phyloP scores from a whole-genome alignment of 1,140 invertebrate species.

The Protaetia brevitarsis region DNA sequence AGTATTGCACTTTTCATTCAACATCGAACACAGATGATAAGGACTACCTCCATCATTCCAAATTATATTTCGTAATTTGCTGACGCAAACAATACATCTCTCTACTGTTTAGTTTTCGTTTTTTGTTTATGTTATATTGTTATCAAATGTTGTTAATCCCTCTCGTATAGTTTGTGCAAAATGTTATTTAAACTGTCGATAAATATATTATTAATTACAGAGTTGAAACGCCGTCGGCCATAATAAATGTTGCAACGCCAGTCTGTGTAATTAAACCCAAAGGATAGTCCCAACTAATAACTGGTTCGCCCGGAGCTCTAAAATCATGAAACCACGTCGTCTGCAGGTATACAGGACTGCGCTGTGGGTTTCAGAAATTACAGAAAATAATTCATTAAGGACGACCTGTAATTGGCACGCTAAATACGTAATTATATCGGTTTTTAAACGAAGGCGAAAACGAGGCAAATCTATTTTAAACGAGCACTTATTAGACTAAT shows the following conservation, averaged over 20 bases:
- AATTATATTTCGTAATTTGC: no score
- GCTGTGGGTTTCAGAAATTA: background rate
- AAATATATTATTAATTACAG: slow-evolving; percentile 19
- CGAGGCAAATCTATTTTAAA: background rate
- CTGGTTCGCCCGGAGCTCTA: background rate
- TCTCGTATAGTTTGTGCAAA: no score
- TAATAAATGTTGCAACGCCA: slow-evolving; percentile 11
- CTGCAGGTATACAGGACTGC: background rate
- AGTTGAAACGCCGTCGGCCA: background rate
- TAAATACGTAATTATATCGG: background rate
- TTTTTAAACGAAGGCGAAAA: background rate
- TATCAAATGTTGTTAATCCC: no score
- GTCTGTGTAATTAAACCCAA: slow-evolving; percentile 14
- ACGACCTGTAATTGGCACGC: background rate
- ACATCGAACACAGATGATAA: no score
- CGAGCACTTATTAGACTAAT: background rate
- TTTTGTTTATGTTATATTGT: no score
- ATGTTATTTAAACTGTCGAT: background rate
- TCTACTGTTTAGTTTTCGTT: no score
- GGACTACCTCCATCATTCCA: no score
- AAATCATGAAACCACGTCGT: slow-evolving; percentile 5
- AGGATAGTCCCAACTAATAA: slow-evolving; percentile 9
- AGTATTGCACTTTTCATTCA: no score
- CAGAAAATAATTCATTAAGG: slow-evolving; percentile 16
- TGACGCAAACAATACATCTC: no score